Evolutionary conservation across 2,113 vertebrate genomes (phyloP).

Genomic region (Illadopsis cleaveri): DNA sequence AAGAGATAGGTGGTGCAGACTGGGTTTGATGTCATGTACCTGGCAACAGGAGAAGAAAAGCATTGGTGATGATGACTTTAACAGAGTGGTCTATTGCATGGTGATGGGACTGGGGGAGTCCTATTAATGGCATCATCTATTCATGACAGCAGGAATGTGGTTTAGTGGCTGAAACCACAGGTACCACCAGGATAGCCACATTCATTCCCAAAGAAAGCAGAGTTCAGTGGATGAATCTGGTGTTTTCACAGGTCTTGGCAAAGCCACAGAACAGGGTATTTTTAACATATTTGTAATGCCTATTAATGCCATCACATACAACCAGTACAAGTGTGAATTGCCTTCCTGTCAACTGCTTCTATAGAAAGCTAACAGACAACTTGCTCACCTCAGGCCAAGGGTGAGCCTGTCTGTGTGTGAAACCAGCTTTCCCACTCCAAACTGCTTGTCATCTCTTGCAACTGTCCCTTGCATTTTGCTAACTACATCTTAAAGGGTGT

Average conservation of each 20-base stretch:
- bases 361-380: not conserved
- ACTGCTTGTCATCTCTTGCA: not conserved
- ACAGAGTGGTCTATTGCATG: not conserved
- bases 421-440: not conserved
- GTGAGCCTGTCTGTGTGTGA: not conserved
- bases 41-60: not conserved
- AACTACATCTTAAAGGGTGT: not conserved
- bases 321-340: not conserved
- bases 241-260: not conserved
- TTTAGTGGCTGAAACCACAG: not conserved
- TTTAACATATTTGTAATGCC: not conserved
- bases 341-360: not conserved
- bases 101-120: fast-evolving
- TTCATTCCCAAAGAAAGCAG: not conserved
- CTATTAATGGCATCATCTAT: not conserved
- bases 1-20: not conserved
- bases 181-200: not conserved
- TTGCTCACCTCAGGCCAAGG: not conserved
- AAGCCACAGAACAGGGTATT: not conserved
- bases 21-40: not conserved
- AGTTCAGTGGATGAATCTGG: not conserved
- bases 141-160: not conserved
- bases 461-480: not conserved
- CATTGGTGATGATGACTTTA: not conserved
- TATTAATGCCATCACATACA: not conserved